Base-by-base conservation (phyloP, 2,888 invertebrate genomes). In the Polyommatus iphigenia region DNA sequence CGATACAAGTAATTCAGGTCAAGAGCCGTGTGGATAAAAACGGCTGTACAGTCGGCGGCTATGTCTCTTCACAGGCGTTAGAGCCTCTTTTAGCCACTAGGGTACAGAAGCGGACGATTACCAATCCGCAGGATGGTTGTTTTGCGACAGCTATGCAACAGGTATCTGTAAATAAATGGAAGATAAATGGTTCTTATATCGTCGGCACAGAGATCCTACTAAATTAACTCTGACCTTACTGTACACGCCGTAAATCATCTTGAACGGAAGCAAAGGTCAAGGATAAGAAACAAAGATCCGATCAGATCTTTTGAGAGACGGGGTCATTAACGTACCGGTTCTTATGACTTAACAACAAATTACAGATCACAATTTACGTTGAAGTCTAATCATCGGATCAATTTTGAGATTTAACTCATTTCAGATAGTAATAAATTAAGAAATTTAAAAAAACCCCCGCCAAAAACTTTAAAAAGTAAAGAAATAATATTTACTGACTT, bases 1-100 rank as follows among this genome's bases (percentile, higher is more conserved):
- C 79, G 80, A 80, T 77, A 80, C 80, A 78, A 71, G 79, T 81
- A 78, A 83, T 82, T 79, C 81, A 76, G 82, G 81, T 82, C 82
- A 82, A 83, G 82, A 80, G 81, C 79, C 79, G 78, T 77, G 80
- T 79, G 80, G 79, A 82, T 80, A 79, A 80, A 80, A 81, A 78
- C 80, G 76, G 76, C 76, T 71, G 50, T 71, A 78, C 71, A 62
- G 78, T 46, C 72, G 71, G 67, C 29, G 29, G 13, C 67, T 13
- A 5, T 32, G 67, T 67, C 62, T 29, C 20, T 8, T 54, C 18
- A 18, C 5, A 54, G 54, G 54, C 54, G 13, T 57, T 57, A 57
- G 57, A 57, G 57, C 57, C n/a, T 18, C n/a, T 57, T 18, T 7
- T n/a, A 57, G 18, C 2, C 57, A 57, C 57, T 7, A 57, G 57